phyloP scores from a whole-genome alignment of 2,113 vertebrate genomes.

The Oreocharis arfaki region DNA sequence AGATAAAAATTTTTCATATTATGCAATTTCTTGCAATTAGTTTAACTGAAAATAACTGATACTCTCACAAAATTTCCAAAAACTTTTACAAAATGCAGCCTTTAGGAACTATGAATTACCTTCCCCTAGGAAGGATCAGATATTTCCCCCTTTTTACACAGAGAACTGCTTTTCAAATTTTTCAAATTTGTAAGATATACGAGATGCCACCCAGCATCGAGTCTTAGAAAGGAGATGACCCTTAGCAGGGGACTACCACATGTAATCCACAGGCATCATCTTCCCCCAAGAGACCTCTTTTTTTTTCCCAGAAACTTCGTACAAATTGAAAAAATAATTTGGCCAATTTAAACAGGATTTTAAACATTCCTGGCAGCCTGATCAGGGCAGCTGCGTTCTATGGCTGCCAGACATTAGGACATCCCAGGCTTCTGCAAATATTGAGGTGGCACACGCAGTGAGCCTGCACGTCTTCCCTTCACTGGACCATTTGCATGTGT shows the following conservation, averaged over 20 bases:
- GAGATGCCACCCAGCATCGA: background rate
- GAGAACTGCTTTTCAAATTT: background rate
- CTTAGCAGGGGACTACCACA: background rate
- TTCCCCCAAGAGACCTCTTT: background rate
- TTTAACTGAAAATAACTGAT: conserved; percentile 18
- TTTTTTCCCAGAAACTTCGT: background rate
- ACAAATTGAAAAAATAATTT: background rate
- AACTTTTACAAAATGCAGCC: background rate
- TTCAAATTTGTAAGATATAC: background rate
- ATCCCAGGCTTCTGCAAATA: background rate
- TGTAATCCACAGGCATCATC: background rate
- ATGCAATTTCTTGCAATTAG: background rate
- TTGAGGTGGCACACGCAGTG: fast-evolving
- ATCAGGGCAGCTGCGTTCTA: background rate
- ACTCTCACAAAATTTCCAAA: background rate
- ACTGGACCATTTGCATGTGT: no score
- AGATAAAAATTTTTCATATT: background rate
- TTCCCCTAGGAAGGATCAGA: background rate
- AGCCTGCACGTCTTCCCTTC: background rate
- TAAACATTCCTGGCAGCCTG: background rate
- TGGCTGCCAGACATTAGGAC: background rate
- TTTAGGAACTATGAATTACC: background rate
- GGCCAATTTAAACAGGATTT: background rate
- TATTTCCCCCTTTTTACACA: background rate
- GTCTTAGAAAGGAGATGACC: background rate